Evolutionary conservation across 2,113 vertebrate species (phyloP).

Genomic region (Scophthalmus maximus): DNA sequence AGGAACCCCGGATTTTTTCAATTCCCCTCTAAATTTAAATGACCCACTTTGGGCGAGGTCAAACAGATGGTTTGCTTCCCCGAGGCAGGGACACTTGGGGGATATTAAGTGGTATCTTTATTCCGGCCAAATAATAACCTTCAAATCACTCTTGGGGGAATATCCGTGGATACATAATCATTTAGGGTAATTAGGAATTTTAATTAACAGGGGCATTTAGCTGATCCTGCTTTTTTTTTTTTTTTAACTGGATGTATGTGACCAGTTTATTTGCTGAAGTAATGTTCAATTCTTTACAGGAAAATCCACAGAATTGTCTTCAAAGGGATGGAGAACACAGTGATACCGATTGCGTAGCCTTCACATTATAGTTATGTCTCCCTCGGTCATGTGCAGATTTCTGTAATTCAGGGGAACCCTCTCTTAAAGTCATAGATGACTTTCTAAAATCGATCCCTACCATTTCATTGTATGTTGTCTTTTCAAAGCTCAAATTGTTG

Average conservation of each 20-base stretch:
- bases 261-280: conserved; percentile 26
- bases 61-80: conserved; percentile 74
- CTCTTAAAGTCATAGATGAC: background rate
- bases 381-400: background rate
- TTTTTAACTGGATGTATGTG: conserved; percentile 24
- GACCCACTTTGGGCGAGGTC: conserved; percentile 65
- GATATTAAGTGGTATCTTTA: conserved; percentile 52
- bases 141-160: conserved; percentile 57
- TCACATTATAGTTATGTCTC: background rate
- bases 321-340: background rate
- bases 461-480: too few species aligned
- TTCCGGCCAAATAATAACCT: conserved; percentile 63
- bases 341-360: background rate
- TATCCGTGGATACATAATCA: conserved; percentile 61
- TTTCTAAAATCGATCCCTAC: background rate
- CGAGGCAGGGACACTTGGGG: conserved; percentile 62
- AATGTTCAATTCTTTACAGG: conserved; percentile 4
- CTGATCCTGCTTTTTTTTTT: conserved; percentile 33
- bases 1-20: conserved; percentile 31
- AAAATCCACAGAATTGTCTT: background rate
- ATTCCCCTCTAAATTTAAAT: conserved; percentile 48
- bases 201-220: conserved; percentile 54
- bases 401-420: background rate
- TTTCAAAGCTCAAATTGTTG: background rate
- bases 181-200: conserved; percentile 47